These are phyloP conservation scores for Calosoma granatense DNA, from an alignment of 1,140 invertebrate species.

Conservation along the genomic window DNA sequence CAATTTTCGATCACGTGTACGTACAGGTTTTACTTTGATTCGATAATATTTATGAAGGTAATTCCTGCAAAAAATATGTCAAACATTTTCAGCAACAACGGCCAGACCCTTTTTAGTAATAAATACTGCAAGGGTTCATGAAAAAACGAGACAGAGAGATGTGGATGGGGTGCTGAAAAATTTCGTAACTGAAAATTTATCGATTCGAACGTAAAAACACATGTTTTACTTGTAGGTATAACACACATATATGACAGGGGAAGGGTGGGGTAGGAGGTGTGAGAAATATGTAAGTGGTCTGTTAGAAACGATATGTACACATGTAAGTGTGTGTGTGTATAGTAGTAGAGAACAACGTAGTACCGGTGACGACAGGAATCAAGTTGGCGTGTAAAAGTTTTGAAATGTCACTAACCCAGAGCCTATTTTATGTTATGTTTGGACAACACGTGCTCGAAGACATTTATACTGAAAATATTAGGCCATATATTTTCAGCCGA, in stretches of 20 bases:
- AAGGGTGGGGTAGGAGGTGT: background rate
- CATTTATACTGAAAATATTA: constrained; percentile 27
- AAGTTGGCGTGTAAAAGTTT: constrained; percentile 9
- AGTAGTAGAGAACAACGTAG: too few relatives aligned
- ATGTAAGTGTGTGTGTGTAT: too few relatives aligned
- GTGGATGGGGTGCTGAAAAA: background rate
- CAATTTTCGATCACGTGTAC: too few relatives aligned
- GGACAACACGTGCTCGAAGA: constrained; percentile 28
- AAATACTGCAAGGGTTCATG: too few relatives aligned
- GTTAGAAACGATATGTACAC: too few relatives aligned
- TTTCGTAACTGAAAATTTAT: background rate
- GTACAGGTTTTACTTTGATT: too few relatives aligned
- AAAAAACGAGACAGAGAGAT: too few relatives aligned
- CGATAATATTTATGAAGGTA: too few relatives aligned
- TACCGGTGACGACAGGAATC: too few relatives aligned
- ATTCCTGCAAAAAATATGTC: too few relatives aligned
- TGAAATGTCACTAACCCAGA: constrained; percentile 25
- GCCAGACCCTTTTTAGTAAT: too few relatives aligned
- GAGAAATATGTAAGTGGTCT: background rate
- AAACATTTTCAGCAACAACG: too few relatives aligned
- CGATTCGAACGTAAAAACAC: background rate
- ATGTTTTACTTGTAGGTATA: background rate
- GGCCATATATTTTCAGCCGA: constrained; percentile 15
- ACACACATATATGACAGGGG: background rate
- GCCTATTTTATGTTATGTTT: constrained; percentile 29